Evolutionary conservation across 2,797 vertebrate species (phyloP).

Genomic region (Phoxinus dragarum): DNA sequence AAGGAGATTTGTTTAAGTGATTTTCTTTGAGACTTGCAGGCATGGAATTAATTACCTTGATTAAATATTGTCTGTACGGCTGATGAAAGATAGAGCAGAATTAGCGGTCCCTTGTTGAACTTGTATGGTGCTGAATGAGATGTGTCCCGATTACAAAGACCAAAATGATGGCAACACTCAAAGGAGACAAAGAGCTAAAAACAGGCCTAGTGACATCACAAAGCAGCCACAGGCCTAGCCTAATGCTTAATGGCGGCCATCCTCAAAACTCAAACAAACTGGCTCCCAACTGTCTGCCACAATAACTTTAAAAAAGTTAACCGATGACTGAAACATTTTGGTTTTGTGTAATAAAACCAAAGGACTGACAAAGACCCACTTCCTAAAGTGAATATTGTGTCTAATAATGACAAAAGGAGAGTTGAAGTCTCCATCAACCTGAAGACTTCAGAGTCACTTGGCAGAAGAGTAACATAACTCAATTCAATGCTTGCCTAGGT

Average conservation of each 20-base stretch:
- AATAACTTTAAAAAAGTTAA: not conserved
- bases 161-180: constrained; percentile 48
- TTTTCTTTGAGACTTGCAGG: constrained; percentile 74
- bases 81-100: constrained; percentile 64
- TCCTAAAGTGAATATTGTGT: not conserved
- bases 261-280: not conserved
- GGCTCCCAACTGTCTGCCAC: constrained; percentile 7
- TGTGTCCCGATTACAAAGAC: constrained; percentile 62
- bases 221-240: constrained; percentile 21
- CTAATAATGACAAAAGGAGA: constrained; percentile 24
- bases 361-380: constrained; percentile 22
- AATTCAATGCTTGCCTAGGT: constrained; percentile 16
- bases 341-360: constrained; percentile 32
- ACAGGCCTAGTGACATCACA: constrained; percentile 47
- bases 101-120: constrained; percentile 63
- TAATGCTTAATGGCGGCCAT: constrained; percentile 16
- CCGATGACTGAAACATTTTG: not conserved
- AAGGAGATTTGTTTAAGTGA: constrained; percentile 76
- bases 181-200: constrained; percentile 49
- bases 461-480: constrained; percentile 31
- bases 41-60: constrained; percentile 80
- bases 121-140: constrained; percentile 57
- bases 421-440: constrained; percentile 15
- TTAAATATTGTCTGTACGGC: constrained; percentile 77
- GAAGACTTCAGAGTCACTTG: constrained; percentile 21